These are phyloP conservation scores for Hyppa rectilinea DNA, from an alignment of 2,888 invertebrate species.

Conservation along the genomic window DNA sequence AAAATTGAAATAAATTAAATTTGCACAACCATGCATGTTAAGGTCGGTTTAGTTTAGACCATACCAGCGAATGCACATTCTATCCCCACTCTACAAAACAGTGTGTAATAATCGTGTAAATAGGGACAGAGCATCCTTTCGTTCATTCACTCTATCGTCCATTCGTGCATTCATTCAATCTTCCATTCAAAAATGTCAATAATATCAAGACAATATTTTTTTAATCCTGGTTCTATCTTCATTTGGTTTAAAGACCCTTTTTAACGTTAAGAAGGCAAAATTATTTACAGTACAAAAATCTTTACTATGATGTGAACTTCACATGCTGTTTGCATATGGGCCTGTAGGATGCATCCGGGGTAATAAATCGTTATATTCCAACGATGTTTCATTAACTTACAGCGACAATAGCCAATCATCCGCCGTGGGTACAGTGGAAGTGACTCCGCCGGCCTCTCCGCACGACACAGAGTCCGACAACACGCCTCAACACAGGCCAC, in stretches of 20 bases:
- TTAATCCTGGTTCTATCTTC: not conserved
- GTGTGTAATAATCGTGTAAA: too few relatives aligned
- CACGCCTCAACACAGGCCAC: slow-evolving; percentile 69
- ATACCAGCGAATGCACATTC: too few relatives aligned
- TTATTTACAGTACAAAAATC: not conserved
- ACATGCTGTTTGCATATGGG: not conserved
- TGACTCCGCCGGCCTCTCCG: slow-evolving; percentile 74
- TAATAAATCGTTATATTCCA: not conserved
- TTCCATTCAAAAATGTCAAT: not conserved
- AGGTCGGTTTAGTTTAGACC: too few relatives aligned
- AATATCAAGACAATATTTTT: not conserved
- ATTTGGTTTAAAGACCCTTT: not conserved
- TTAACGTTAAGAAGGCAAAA: not conserved
- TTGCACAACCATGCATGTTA: too few relatives aligned
- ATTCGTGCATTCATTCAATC: too few relatives aligned
- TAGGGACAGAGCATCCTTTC: too few relatives aligned
- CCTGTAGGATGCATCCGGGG: not conserved
- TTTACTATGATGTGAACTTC: not conserved
- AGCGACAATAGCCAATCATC: slow-evolving; percentile 88
- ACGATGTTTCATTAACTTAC: slow-evolving; percentile 4
- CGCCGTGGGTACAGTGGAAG: slow-evolving; percentile 72
- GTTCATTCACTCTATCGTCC: too few relatives aligned
- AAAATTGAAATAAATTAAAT: too few relatives aligned
- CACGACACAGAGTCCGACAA: slow-evolving; percentile 67
- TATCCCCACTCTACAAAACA: too few relatives aligned